phyloP scores from a whole-genome alignment of 2,113 vertebrate genomes.

The Oreotragus oreotragus region DNA sequence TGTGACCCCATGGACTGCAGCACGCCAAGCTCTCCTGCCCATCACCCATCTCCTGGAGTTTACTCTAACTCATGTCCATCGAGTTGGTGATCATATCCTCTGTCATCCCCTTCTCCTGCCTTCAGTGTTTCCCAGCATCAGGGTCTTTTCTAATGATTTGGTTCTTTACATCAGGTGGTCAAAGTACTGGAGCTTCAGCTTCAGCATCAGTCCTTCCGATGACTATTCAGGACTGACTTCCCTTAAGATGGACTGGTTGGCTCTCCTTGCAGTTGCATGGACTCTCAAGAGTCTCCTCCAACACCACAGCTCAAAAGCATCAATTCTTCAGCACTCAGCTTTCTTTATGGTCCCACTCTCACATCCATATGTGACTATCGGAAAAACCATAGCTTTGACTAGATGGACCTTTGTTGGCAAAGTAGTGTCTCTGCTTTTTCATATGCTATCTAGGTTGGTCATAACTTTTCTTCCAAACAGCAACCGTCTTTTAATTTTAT shows the following conservation, averaged over 20 bases:
- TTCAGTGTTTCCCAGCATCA: neutral
- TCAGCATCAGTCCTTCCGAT: neutral
- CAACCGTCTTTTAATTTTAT: neutral
- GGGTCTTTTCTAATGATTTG: neutral
- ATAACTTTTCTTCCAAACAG: neutral
- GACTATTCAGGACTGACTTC: fast-evolving
- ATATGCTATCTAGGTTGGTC: neutral
- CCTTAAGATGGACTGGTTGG: neutral
- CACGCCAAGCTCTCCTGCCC: neutral
- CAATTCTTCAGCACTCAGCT: fast-evolving
- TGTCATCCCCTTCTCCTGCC: fast-evolving
- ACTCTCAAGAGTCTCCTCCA: neutral
- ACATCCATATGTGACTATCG: neutral
- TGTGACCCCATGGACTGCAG: neutral
- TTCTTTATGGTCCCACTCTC: neutral
- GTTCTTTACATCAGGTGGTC: fast-evolving
- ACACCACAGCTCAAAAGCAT: neutral
- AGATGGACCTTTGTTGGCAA: neutral
- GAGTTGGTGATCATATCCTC: neutral
- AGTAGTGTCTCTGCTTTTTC: neutral
- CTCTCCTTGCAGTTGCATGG: neutral
- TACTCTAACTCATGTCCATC: neutral
- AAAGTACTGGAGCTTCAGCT: neutral
- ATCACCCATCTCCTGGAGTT: fast-evolving
- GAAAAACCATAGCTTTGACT: neutral